Evolutionary conservation across 2,113 vertebrate species (phyloP).

Genomic region (Eclectus roratus): DNA sequence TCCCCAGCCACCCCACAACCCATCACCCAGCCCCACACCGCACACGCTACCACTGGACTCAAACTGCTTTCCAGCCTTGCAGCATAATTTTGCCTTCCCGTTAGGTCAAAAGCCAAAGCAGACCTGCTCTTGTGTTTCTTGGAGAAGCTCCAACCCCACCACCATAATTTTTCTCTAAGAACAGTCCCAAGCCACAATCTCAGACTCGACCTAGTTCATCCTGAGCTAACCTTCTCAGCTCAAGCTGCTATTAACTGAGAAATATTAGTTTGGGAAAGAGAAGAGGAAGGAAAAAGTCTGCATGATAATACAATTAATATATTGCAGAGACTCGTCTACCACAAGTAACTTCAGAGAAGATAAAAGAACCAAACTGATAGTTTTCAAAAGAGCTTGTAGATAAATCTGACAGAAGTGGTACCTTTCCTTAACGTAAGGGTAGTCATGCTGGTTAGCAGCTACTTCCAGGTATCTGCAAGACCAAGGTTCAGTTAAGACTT

Average conservation of each 20-base stretch:
- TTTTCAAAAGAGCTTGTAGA: background rate
- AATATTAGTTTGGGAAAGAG: background rate
- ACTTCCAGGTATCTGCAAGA: background rate
- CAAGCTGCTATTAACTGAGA: background rate
- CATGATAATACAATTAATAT: background rate
- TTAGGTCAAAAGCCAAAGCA: background rate
- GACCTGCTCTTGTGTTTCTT: background rate
- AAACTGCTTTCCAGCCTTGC: background rate
- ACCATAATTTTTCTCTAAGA: background rate
- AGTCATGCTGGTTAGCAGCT: background rate
- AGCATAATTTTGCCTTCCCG: accelerated
- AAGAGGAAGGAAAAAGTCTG: background rate
- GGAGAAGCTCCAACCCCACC: background rate
- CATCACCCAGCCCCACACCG: accelerated
- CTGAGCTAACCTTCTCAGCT: background rate
- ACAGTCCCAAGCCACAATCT: background rate
- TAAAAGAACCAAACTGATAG: background rate
- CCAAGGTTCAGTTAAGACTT: background rate
- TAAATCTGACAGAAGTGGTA: background rate
- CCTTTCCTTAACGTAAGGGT: background rate
- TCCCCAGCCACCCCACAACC: background rate
- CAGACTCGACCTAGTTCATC: background rate
- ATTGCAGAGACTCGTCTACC: background rate
- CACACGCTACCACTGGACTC: background rate
- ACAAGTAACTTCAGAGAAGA: background rate